Evolutionary conservation across 1,140 invertebrate genomes (phyloP).

Genomic region (Varroa destructor): DNA sequence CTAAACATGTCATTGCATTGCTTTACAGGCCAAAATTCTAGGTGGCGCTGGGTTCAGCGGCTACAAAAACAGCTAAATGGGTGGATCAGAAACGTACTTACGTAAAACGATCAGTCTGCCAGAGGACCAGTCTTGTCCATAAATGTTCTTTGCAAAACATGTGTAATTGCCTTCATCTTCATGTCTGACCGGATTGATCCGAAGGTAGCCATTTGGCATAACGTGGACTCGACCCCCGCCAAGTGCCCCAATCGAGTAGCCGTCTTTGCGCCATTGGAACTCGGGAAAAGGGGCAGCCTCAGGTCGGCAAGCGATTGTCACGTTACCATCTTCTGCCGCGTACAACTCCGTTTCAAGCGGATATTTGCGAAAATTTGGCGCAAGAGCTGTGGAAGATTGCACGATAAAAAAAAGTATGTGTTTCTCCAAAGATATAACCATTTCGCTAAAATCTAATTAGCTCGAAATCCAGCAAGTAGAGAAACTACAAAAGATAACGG

Average conservation of each 20-base stretch:
- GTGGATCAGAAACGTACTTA: slow-evolving; percentile 42
- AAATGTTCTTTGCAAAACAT: slow-evolving; percentile 67
- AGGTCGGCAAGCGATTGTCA: slow-evolving; percentile 77
- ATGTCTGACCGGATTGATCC: slow-evolving; percentile 68
- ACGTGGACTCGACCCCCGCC: slow-evolving; percentile 55
- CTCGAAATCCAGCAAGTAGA: too few species aligned
- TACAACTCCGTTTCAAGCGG: slow-evolving; percentile 75
- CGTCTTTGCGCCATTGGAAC: slow-evolving; percentile 83
- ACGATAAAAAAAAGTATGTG: neutral
- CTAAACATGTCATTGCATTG: too few species aligned
- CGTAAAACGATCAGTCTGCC: slow-evolving; percentile 70
- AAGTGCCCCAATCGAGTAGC: slow-evolving; percentile 51
- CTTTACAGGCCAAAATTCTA: too few species aligned
- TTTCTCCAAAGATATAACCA: neutral
- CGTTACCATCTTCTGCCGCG: slow-evolving; percentile 75
- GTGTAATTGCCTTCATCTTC: slow-evolving; percentile 77
- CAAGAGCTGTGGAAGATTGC: slow-evolving; percentile 50
- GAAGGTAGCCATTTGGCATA: slow-evolving; percentile 63
- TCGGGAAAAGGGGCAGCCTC: slow-evolving; percentile 80
- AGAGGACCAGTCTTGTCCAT: slow-evolving; percentile 59
- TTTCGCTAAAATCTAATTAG: too few species aligned
- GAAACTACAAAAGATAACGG: neutral
- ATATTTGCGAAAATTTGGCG: slow-evolving; percentile 75
- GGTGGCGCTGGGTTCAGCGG: too few species aligned
- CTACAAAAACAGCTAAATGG: neutral